phyloP scores from a whole-genome alignment of 2,113 vertebrate genomes.

The Paracanthobrama guichenoti region DNA sequence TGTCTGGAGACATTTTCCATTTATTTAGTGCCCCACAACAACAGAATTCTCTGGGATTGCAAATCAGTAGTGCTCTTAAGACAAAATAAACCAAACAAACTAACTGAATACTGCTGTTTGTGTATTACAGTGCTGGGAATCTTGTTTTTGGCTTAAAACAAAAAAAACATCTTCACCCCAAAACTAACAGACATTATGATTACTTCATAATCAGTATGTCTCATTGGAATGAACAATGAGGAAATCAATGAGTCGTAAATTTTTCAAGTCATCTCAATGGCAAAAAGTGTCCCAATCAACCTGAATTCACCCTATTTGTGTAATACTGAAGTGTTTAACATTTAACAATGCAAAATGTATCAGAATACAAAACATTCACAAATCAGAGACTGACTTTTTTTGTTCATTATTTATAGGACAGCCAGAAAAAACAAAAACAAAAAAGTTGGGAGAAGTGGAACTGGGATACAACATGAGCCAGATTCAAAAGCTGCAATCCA shows the following conservation, averaged over 20 bases:
- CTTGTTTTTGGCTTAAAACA: not conserved
- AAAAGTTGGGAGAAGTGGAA: not conserved
- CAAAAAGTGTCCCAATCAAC: too few species aligned
- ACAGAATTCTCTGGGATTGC: slow-evolving; percentile 2
- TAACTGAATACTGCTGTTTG: not conserved
- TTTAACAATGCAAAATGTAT: not conserved
- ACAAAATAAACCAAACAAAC: slow-evolving; percentile 16
- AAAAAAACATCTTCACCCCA: not conserved
- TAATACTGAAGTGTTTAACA: not conserved
- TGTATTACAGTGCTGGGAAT: not conserved
- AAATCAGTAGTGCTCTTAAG: not conserved
- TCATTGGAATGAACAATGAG: not conserved
- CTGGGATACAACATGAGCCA: not conserved
- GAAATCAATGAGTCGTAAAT: not conserved
- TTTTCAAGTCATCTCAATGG: too few species aligned
- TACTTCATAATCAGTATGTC: not conserved
- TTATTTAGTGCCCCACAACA: slow-evolving; percentile 45
- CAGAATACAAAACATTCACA: not conserved
- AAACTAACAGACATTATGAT: slow-evolving; percentile 8
- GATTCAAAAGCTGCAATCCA: too few species aligned
- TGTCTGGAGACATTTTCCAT: slow-evolving; percentile 65
- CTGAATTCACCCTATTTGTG: not conserved
- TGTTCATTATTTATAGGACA: not conserved
- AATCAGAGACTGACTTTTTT: not conserved
- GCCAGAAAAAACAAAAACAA: not conserved